Conservation (phyloP, 2,113 vertebrate species). For the Lethenteron reissneri region DNA sequence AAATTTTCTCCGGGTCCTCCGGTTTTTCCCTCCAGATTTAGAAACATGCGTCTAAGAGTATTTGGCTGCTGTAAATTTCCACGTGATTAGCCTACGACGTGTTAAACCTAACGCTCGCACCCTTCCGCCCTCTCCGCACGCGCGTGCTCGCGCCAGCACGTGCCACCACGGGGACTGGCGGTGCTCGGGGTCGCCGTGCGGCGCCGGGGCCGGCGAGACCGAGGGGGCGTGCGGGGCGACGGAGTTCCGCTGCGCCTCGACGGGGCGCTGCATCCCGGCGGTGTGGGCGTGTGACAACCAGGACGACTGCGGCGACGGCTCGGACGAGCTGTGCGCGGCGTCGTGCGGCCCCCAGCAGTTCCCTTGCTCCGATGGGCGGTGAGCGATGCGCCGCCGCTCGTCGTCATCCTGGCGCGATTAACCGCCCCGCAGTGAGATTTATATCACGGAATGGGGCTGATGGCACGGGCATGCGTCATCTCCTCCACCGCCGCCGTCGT, state of each 20-base stretch:
- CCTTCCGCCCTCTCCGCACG: not conserved
- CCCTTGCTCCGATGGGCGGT: constrained; percentile 29
- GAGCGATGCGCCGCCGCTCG: no score
- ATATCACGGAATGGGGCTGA: no score
- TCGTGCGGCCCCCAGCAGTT: constrained; percentile 28
- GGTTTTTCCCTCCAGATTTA: no score
- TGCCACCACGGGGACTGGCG: constrained; percentile 36
- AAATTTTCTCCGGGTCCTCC: no score
- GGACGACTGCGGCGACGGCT: constrained; percentile 58
- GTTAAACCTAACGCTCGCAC: no score
- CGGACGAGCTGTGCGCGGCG: constrained; percentile 40
- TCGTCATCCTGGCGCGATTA: no score
- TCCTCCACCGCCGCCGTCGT: no score
- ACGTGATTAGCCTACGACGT: no score
- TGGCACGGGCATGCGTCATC: no score
- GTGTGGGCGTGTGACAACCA: constrained; percentile 66
- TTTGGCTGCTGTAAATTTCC: no score
- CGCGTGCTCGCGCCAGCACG: constrained; percentile 22
- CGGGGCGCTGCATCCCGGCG: constrained; percentile 36
- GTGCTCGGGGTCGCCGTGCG: constrained; percentile 25
- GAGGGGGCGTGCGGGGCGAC: constrained; percentile 23
- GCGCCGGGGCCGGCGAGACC: not conserved
- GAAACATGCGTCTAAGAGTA: no score
- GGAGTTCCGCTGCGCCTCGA: constrained; percentile 28
- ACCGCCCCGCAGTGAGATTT: no score